These are phyloP conservation scores for Digitonthophagus gazella DNA, from an alignment of 2,888 invertebrate species.

Conservation along the genomic window DNA sequence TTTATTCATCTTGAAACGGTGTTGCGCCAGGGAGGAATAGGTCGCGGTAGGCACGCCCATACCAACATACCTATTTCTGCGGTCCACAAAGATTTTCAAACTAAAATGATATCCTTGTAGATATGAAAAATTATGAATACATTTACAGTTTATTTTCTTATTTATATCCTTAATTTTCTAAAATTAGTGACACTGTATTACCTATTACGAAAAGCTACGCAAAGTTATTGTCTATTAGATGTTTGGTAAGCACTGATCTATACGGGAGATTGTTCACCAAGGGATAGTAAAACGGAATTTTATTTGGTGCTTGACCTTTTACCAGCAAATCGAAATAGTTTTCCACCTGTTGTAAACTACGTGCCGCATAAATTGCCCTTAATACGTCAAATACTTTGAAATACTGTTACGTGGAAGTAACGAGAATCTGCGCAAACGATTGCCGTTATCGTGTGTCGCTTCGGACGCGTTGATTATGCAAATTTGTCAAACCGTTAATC, in stretches of 20 bases:
- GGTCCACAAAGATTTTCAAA: neutral
- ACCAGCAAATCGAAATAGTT: neutral
- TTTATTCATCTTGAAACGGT: neutral
- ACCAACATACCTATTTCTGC: neutral
- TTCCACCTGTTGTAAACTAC: neutral
- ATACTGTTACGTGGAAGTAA: neutral
- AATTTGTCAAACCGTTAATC: neutral
- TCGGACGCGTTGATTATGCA: neutral
- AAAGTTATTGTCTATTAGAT: too few relatives aligned
- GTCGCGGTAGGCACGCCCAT: neutral
- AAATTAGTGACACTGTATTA: too few relatives aligned
- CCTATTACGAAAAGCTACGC: too few relatives aligned
- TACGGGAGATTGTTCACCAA: neutral
- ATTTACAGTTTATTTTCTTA: neutral
- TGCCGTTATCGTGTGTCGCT: neutral
- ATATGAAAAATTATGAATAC: neutral
- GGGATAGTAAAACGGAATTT: too few relatives aligned
- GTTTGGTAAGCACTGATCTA: neutral
- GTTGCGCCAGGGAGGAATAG: neutral
- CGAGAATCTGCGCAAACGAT: neutral
- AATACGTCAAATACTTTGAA: neutral
- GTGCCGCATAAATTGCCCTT: neutral
- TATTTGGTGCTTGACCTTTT: neutral
- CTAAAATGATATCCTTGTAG: neutral
- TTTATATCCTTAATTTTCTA: neutral